Percentiles rank a stretch among this genome's conserved stretches.
These are phyloP conservation scores for Trinorchestia longiramus DNA, from an alignment of 1,140 invertebrate genomes.

Conservation along the genomic window DNA sequence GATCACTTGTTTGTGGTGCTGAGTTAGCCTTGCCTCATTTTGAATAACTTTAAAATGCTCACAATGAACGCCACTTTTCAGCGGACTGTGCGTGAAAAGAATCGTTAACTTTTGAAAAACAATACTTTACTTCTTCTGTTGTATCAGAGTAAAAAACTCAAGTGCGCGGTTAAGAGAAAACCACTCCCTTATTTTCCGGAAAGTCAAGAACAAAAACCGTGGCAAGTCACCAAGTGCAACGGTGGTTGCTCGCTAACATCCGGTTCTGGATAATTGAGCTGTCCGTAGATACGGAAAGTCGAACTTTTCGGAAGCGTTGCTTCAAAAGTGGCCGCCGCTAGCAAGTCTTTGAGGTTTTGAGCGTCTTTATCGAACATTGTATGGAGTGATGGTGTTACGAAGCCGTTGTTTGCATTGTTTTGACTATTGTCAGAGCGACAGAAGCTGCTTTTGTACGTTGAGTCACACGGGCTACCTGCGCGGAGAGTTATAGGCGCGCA, in stretches of 20 bases:
- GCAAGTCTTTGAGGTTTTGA: constrained; percentile 20
- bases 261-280: constrained; percentile 1
- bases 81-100: background rate
- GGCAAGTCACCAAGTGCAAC: background rate
- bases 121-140: background rate
- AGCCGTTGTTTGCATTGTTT: constrained; percentile 47
- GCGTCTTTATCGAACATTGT: constrained; percentile 41
- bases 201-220: background rate
- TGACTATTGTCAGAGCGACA: background rate
- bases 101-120: background rate
- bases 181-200: background rate
- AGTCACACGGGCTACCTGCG: constrained; percentile 36
- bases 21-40: background rate
- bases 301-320: constrained; percentile 32
- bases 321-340: constrained; percentile 17
- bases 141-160: background rate
- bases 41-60: background rate
- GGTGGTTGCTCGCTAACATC: background rate
- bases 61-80: background rate
- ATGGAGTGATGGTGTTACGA: constrained; percentile 46
- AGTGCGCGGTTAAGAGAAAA: background rate
- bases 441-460: background rate
- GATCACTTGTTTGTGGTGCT: background rate
- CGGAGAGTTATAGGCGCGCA: background rate
- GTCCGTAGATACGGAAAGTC: constrained; percentile 1